Percentiles rank a stretch among this genome's conserved stretches.
These are phyloP conservation scores for Platyrinchus mystaceus DNA, from an alignment of 2,797 vertebrate genomes.

Conservation along the genomic window DNA sequence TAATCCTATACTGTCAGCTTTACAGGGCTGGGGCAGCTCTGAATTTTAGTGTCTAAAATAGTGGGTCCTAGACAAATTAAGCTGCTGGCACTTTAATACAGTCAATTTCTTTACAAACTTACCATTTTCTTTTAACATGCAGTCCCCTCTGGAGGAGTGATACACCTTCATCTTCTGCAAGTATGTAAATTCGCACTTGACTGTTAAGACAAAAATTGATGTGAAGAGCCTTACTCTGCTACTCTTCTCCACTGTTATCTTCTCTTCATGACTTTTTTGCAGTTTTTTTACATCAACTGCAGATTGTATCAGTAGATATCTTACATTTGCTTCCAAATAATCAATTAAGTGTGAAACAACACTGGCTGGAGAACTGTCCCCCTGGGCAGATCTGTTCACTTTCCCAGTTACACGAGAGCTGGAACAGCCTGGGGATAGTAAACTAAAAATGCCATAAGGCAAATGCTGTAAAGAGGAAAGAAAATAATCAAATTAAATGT, in stretches of 20 bases:
- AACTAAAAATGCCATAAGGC: neutral
- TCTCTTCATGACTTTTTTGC: neutral
- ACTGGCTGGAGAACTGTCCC: neutral
- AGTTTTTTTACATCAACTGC: neutral
- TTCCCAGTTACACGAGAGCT: neutral
- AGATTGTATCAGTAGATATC: neutral
- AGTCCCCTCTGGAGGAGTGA: neutral
- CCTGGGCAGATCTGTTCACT: neutral
- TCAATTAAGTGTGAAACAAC: neutral
- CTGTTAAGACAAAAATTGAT: neutral
- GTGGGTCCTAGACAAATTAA: neutral
- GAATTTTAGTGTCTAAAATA: neutral
- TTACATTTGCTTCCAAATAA: neutral
- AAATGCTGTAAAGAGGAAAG: neutral
- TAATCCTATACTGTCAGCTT: neutral
- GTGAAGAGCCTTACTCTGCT: neutral
- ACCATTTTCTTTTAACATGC: neutral
- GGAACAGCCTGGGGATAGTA: neutral
- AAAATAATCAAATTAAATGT: neutral
- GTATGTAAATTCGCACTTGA: rapidly evolving
- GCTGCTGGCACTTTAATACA: neutral
- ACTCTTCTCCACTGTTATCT: neutral
- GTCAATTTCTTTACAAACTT: neutral
- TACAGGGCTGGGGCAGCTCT: neutral
- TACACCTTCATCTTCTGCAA: neutral